phyloP scores from a whole-genome alignment of 2,888 invertebrate species.

The Bibio marci region DNA sequence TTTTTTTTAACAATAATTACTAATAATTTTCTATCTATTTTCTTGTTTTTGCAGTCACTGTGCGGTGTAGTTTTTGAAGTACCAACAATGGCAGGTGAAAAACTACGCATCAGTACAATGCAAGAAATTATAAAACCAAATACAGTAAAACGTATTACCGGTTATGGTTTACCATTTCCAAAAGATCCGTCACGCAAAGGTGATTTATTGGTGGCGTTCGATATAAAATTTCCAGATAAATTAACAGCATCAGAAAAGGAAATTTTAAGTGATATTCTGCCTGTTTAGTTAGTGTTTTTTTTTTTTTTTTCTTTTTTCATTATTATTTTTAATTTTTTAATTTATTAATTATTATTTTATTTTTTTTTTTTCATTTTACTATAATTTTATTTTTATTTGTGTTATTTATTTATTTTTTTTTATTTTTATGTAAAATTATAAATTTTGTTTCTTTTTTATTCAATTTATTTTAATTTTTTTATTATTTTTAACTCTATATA shows the following conservation, averaged over 20 bases:
- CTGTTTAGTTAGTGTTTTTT: conserved; percentile 18
- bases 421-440: too few relatives aligned
- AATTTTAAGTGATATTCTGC: conserved; percentile 74
- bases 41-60: conserved; percentile 51
- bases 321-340: too few relatives aligned
- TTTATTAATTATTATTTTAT: too few relatives aligned
- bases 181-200: conserved; percentile 85
- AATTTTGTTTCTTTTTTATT: too few relatives aligned
- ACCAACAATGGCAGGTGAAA: conserved; percentile 78
- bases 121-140: conserved; percentile 81
- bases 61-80: conserved; percentile 83
- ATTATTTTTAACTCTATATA: too few relatives aligned
- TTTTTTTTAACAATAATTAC: too few relatives aligned
- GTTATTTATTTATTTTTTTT: too few relatives aligned
- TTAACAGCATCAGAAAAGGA: conserved; percentile 70
- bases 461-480: too few relatives aligned
- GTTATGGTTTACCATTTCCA: conserved; percentile 83
- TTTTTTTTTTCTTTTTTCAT: too few relatives aligned
- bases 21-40: neutral
- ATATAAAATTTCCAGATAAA: conserved; percentile 85
- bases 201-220: conserved; percentile 71
- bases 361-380: too few relatives aligned
- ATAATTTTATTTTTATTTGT: too few relatives aligned
- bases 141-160: conserved; percentile 75
- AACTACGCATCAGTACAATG: conserved; percentile 64